Evolutionary conservation across 2,797 vertebrate genomes (phyloP).

Genomic region (Tokudaia tokunoshimensis): DNA sequence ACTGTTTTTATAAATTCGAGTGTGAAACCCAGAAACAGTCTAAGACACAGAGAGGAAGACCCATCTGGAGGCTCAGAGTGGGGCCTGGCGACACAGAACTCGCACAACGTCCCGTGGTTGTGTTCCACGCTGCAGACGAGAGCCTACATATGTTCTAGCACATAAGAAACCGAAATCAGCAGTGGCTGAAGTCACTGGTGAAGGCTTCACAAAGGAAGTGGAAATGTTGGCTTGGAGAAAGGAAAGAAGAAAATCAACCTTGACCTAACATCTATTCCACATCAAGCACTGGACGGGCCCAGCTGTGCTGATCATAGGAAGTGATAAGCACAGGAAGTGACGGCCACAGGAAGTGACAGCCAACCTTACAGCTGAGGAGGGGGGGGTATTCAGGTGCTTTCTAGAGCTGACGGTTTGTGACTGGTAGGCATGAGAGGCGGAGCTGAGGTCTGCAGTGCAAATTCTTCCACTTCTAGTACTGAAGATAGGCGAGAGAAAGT

Average conservation of each 20-base stretch:
- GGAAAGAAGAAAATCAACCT: neutral
- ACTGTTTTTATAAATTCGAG: slow-evolving; percentile 37
- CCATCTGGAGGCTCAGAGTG: slow-evolving; percentile 29
- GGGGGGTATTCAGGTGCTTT: no score
- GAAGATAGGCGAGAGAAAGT: neutral
- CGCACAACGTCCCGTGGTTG: neutral
- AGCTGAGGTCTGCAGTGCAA: neutral
- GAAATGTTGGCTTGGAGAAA: neutral
- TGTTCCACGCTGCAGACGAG: rapidly evolving
- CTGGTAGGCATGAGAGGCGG: neutral
- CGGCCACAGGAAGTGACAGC: rapidly evolving
- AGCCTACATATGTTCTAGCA: neutral
- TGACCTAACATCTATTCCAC: rapidly evolving
- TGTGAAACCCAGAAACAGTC: slow-evolving; percentile 46
- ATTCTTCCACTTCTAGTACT: neutral
- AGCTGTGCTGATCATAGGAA: neutral
- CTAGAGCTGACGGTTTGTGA: neutral
- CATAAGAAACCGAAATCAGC: neutral
- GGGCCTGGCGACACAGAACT: neutral
- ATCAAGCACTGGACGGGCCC: neutral
- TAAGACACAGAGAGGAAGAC: slow-evolving; percentile 37
- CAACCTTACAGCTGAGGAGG: neutral
- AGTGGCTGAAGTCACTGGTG: neutral
- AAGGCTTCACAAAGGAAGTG: neutral
- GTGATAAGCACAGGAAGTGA: rapidly evolving